Evolutionary conservation across 2,113 vertebrate species (phyloP).

Genomic region (Bubalus kerabau): DNA sequence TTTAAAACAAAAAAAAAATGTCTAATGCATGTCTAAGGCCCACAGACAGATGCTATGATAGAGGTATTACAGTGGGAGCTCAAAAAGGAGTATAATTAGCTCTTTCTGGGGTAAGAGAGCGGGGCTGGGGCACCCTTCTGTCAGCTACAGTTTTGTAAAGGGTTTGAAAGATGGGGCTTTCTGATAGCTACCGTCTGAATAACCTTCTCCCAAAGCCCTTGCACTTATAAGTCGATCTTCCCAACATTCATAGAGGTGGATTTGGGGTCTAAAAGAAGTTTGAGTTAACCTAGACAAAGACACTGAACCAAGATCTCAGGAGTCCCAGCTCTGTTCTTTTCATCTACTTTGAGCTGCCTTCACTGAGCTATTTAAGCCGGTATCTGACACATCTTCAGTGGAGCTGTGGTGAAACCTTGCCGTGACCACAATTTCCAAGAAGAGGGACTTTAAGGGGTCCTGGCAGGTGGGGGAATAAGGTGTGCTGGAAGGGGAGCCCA

Average conservation of each 20-base stretch:
- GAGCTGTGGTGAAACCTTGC: neutral
- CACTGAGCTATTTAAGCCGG: neutral
- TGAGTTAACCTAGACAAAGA: neutral
- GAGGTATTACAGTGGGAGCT: neutral
- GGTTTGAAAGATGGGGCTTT: neutral
- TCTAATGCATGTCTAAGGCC: neutral
- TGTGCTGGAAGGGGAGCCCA: neutral
- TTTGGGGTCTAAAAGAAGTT: neutral
- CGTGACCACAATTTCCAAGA: neutral
- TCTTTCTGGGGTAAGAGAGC: neutral
- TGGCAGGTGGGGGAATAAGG: too few relatives aligned
- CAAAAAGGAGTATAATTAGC: too few relatives aligned
- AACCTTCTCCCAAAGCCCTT: neutral
- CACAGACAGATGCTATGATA: neutral
- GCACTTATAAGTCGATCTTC: neutral
- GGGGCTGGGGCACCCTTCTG: neutral
- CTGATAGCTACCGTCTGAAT: neutral
- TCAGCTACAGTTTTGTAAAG: neutral
- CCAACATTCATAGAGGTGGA: neutral
- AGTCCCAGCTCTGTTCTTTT: neutral
- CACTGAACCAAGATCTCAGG: neutral
- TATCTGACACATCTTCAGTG: neutral
- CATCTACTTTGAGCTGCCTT: neutral
- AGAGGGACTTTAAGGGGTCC: too few relatives aligned
- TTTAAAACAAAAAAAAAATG: neutral